Evolutionary conservation across 1,140 invertebrate species (phyloP).

Genomic region (Eueides isabella): DNA sequence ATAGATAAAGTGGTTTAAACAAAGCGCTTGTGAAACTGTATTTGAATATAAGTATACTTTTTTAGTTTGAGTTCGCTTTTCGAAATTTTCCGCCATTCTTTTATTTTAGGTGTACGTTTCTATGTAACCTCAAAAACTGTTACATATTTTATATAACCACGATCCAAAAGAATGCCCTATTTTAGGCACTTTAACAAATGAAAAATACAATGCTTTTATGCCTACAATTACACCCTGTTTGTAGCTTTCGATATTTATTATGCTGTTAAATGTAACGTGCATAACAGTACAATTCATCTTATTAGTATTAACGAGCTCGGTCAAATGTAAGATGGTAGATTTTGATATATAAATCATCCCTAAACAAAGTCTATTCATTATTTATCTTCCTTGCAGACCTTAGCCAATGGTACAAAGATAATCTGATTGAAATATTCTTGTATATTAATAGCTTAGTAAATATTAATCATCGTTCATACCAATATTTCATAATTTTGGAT

Average conservation of each 20-base stretch:
- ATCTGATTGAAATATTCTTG: not conserved
- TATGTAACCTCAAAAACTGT: not conserved
- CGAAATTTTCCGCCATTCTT: not conserved
- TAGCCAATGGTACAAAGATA: not conserved
- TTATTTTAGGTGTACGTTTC: not conserved
- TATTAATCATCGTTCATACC: not conserved
- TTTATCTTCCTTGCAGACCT: not conserved
- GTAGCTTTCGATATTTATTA: too few species aligned
- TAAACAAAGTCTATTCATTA: too few species aligned
- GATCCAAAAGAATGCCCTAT: not conserved
- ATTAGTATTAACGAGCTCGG: not conserved
- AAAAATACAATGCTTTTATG: not conserved
- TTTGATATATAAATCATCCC: not conserved
- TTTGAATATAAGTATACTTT: not conserved
- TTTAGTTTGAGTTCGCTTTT: not conserved
- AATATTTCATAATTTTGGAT: conserved; percentile 2
- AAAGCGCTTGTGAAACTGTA: conserved; percentile 1
- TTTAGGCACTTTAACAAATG: not conserved
- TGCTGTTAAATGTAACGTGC: too few species aligned
- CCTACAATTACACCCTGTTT: not conserved
- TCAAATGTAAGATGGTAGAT: not conserved
- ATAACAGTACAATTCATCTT: too few species aligned
- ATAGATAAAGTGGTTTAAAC: not conserved
- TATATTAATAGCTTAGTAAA: not conserved
- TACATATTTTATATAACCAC: not conserved